Percentiles rank a stretch among this genome's conserved stretches.
Evolutionary conservation across 2,888 invertebrate genomes (phyloP).

Genomic region (Cheilosia pagana): DNA sequence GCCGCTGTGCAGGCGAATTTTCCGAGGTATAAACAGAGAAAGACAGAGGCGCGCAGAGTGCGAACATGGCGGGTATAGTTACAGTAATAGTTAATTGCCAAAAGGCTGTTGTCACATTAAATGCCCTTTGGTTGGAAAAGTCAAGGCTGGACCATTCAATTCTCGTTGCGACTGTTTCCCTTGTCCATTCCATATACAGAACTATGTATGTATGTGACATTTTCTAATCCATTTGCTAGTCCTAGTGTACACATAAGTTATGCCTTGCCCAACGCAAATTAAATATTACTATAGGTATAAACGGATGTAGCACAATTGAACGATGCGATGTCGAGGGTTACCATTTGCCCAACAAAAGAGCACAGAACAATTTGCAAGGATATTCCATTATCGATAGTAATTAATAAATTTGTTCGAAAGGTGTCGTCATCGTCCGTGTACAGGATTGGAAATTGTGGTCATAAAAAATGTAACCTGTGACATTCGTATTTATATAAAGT

Average conservation of each 20-base stretch:
- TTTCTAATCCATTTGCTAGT: slow-evolving; percentile 34
- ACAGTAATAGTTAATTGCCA: slow-evolving; percentile 13
- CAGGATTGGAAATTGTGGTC: neutral
- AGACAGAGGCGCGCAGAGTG: neutral
- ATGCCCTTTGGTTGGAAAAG: slow-evolving; percentile 16
- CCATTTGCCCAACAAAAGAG: slow-evolving; percentile 8
- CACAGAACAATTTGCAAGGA: neutral
- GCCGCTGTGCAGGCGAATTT: neutral
- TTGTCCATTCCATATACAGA: slow-evolving; percentile 2
- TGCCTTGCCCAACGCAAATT: slow-evolving; percentile 28
- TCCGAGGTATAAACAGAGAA: slow-evolving; percentile 8
- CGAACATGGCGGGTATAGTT: neutral
- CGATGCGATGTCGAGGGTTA: neutral
- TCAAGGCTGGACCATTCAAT: slow-evolving; percentile 44
- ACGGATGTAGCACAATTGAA: slow-evolving; percentile 18
- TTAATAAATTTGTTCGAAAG: neutral
- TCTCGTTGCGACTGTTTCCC: slow-evolving; percentile 6
- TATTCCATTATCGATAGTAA: slow-evolving; percentile 12
- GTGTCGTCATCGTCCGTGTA: neutral
- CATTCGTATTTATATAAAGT: neutral
- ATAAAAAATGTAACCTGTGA: neutral
- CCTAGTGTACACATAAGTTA: neutral
- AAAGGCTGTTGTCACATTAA: slow-evolving; percentile 9
- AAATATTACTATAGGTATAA: slow-evolving; percentile 21
- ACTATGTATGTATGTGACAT: neutral